Evolutionary conservation across 2,113 vertebrate species (phyloP), one percentile per base, ranked within the genome.

Genomic region (Hippoglossus stenolepis): DNA sequence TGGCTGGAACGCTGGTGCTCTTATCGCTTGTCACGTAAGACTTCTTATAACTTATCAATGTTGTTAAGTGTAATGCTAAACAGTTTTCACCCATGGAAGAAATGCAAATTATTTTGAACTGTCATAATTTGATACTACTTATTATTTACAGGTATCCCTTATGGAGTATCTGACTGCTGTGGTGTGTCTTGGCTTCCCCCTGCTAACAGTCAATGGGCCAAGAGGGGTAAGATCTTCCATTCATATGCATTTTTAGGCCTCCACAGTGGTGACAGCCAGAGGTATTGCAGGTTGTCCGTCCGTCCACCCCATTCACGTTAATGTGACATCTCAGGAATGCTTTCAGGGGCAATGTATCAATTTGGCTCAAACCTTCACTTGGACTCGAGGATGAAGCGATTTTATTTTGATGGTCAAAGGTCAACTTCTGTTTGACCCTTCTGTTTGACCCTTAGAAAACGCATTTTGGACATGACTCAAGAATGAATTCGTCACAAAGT

Each of bases 1-100:
- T 1, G 98, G 98, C 47, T 99, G 98, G 98, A 99, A 97, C 57
- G 96, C 97, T 0, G 98, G 97, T 26, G 97, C 98, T 24, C 91
- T 99, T 82, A 96, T 99, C 49, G 96, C 97, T 74, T 99, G 97
- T 91, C 98, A 99, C 0, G 98, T 99, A 88, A 96, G 98, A 95
- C 26, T 43, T 47, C 0, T 58, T 60, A 24, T 31, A 35, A 49
- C 4, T 0, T 40, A 15, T 66, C 51, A 13, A 3, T 45, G 6
- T 53, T 3, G 17, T 73, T 17, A 51, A 56, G 66, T 54, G 5
- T 64, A 31, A 28, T 0, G 15, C 18, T 31, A 18, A 13, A 31
- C 0, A 2, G 1, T 58, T 71, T 53, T 47, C 5, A 69, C 11
- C 7, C 54, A 15, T 35, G 9, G 14, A 61, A 63, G 40, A 4